Evolutionary conservation across 2,113 vertebrate species (phyloP), one percentile per base, ranked within the genome.

Genomic region (Grantiella picta): DNA sequence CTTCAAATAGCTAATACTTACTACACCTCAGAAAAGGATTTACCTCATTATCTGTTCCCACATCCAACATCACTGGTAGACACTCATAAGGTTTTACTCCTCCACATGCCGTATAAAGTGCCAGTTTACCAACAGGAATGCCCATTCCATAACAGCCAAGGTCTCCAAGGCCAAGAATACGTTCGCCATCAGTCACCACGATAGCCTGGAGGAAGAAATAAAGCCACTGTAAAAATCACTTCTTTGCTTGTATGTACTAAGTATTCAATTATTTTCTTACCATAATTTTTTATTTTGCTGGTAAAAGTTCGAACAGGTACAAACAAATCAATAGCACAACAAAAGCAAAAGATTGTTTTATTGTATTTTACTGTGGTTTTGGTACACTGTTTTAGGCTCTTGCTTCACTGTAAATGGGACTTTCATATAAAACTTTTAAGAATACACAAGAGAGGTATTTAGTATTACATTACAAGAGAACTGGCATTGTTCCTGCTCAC

Each of bases 21-120:
- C 6, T 73, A 14, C 33, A 44, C 18, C 18, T 84, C 83, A 79
- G 59, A 33, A 59, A 95, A 92, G 23, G 20, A 38, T 65, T 96
- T 98, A 99, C 99, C 99, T 99, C 97, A 92, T 99, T 99, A 96
- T 99, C 99, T 57, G 99, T 99, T 97, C 99, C 99, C 88, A 99
- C 99, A 10, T 99, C 99, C 96, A 99, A 91, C 98, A 98, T 98
- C 94, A 99, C 96, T 28, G 99, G 99, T 70, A 99, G 97, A 94
- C 99, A 99, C 52, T 99, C 98, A 1, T 99, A 96, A 38, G 99
- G 99, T 24, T 99, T 98, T 95, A 99, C 94, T 68, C 99, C 99
- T 87, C 99, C 99, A 12, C 99, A 99, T 9, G 98, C 99, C 0
- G 99, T 99, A 96, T 99, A 99, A 38, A 99, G 98, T 65, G 99